Base-by-base conservation (phyloP, 2,888 invertebrate genomes). In the Celastrina argiolus region DNA sequence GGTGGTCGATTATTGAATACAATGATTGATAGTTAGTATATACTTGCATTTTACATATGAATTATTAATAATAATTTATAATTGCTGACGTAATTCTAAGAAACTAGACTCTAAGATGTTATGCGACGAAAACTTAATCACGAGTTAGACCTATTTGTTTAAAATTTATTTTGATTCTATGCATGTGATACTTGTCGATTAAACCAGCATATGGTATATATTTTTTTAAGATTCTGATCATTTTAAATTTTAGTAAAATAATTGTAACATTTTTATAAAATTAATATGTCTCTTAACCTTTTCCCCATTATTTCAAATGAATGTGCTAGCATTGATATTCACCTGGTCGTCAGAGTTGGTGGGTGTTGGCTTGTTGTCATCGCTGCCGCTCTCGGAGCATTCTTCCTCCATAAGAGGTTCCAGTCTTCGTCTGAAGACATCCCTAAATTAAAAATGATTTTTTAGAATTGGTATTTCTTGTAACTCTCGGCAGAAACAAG, bases 321-420 rank as follows among this genome's bases (percentile, higher is more conserved):
- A 45, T 42, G 45, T 64, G 18, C 8, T 12, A 65, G 59, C 61
- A 68, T 66, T 74, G 73, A 83, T 90, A 88, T 88, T 89, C 92
- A 91, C 91, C 91, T 91, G 92, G 82, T 90, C 88, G 12, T 90
- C 90, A 63, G 89, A 87, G 72, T 91, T 87, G 74, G 91, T 90
- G 71, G 91, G 88, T 10, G 91, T 88, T 1, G 87, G 83, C 68
- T 91, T 91, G 74, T 90, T 88, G 68, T 91, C 87, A 74, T 88
- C 88, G 66, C 89, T 88, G 68, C 79, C 87, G 74, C 94, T 94
- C 77, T 95, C 95, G 22, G 95, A 95, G 69, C 93, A 94, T 36
- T 97, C 96, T 85, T 97, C 97, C 85, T 97, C 96, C 72, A 96
- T 93, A 6, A 97, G 92, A 64, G 97, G 96, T 81, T 97, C 97